Base-by-base conservation (phyloP, 1,140 invertebrate species). In the Cylas formicarius region DNA sequence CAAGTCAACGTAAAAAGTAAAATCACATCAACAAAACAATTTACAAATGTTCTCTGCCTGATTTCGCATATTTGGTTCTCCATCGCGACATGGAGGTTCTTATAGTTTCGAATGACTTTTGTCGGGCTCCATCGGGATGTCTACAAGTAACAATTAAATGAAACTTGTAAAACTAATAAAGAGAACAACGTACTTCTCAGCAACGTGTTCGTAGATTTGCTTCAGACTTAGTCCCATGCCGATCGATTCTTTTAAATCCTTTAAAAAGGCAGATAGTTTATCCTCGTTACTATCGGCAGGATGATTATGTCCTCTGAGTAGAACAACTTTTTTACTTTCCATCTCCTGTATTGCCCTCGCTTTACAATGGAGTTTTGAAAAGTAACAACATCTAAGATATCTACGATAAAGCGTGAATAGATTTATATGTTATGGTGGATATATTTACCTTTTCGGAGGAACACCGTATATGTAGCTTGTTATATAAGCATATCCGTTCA, bases 321-420 rank as follows among this genome's bases (percentile, higher is more conserved):
- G 9, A 26, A 21, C 33, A 5, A 39, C 4, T 26, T 46, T 29
- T 9, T 9, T 17, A 8, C 27, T 39, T 17, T 46, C 4, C 13
- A 27, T 39, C 11, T 32, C n/a, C 26, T 46, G 44, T 3, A 46
- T 16, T 0, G 44, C 34, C 14, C 44, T 21, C 4, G 44, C 44
- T 39, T 39, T 46, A 17, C 44, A 46, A 17, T 20, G 5, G 11
- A 33, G 26, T 18, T 26, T 46, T 16, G 10, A 9, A 33, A 29
- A 39, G 6, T 19, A 16, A 24, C 14, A 26, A 18, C 44, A 46
- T 2, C 44, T 35, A 24, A 53, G 26, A 20, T 50, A 53, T 20
- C 52, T 49, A 29, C 4, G 34, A 31, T n/a, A n/a, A n/a, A n/a
- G n/a, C n/a, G n/a, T n/a, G n/a, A n/a, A n/a, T n/a, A n/a, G n/a